Conservation (phyloP, 2,888 invertebrate genomes). For the Andrena praecox region DNA sequence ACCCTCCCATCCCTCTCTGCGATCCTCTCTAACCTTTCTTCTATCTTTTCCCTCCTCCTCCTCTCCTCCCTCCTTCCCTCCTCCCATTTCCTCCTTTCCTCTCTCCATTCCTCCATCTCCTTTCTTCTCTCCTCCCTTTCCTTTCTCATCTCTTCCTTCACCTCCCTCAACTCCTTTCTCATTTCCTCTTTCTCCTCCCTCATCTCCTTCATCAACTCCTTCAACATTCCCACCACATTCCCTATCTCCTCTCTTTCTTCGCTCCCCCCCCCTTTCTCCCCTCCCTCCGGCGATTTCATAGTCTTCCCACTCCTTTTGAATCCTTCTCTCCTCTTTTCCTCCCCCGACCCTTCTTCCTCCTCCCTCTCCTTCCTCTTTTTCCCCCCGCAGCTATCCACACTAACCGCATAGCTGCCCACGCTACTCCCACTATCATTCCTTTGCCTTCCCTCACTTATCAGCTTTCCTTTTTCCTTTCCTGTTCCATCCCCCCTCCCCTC, state of each 20-base stretch:
- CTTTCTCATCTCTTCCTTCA: too few relatives aligned
- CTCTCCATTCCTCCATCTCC: background rate
- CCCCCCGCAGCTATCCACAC: background rate
- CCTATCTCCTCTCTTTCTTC: background rate
- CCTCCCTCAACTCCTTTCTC: too few relatives aligned
- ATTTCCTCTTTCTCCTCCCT: background rate
- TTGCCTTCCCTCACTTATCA: background rate
- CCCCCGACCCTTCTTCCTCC: background rate
- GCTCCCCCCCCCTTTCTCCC: background rate
- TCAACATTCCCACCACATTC: too few relatives aligned
- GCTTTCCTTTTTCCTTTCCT: background rate
- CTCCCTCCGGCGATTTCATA: background rate
- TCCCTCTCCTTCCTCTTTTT: background rate
- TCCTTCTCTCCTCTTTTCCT: background rate
- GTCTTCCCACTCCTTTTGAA: background rate
- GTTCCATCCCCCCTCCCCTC: background rate
- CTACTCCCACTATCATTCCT: background rate
- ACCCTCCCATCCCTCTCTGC: background rate
- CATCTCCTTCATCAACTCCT: background rate
- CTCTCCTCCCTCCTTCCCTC: background rate
- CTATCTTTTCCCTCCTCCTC: background rate
- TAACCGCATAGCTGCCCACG: background rate
- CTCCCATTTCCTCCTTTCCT: background rate
- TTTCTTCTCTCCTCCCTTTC: too few relatives aligned
- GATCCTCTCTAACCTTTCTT: background rate